Conservation (phyloP, 2,113 vertebrate genomes). For the Tragelaphus imberbis region DNA sequence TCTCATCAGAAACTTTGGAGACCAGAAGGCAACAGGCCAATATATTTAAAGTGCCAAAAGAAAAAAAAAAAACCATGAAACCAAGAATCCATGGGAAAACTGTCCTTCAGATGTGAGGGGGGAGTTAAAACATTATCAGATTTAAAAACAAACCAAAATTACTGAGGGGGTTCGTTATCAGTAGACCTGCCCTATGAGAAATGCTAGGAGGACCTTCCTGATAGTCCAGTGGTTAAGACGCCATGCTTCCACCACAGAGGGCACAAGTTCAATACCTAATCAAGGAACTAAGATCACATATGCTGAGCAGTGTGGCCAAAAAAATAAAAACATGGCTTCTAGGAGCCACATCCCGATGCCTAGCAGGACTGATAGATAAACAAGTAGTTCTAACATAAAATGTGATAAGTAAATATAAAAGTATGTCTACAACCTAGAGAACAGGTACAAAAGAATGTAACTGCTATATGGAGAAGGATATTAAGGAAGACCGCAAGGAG, state of each 20-base stretch:
- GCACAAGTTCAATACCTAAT: background rate
- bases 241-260: background rate
- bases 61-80: background rate
- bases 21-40: background rate
- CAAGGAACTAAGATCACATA: background rate
- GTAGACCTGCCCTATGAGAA: background rate
- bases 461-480: too few species aligned
- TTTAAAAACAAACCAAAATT: background rate
- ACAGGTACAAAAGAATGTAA: background rate
- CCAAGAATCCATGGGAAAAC: background rate
- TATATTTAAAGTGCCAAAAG: background rate
- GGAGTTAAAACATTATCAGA: background rate
- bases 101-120: background rate
- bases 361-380: background rate
- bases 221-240: background rate
- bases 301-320: background rate
- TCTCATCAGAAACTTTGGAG: background rate
- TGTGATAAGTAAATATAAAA: background rate
- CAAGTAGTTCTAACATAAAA: background rate
- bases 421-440: background rate
- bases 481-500: background rate
- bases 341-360: background rate
- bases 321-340: background rate
- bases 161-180: background rate
- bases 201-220: background rate